A percentile compares a stretch with the other conserved stretches of the same genome.
Conservation (phyloP, 2,797 vertebrate species). For the Lerista edwardsae region DNA sequence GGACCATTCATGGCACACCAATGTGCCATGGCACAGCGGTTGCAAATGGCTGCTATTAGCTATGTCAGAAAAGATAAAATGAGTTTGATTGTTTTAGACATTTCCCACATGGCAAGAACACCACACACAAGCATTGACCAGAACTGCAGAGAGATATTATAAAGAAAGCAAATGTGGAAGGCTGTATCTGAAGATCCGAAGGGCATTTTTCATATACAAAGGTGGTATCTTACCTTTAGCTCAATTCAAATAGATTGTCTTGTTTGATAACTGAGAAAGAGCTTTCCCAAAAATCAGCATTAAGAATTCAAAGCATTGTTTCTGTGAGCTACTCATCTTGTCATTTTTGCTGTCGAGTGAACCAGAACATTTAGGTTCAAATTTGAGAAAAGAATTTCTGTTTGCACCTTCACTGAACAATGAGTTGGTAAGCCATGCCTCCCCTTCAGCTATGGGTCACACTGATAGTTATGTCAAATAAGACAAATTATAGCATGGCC, state of each 20-base stretch:
- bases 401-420: not conserved
- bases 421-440: not conserved
- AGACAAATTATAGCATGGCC: not conserved
- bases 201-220: slow-evolving; percentile 16
- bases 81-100: not conserved
- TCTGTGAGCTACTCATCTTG: not conserved
- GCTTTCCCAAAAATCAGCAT: not conserved
- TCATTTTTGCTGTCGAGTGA: not conserved
- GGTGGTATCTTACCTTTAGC: slow-evolving; percentile 31
- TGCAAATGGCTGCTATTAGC: no score
- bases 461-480: not conserved
- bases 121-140: not conserved
- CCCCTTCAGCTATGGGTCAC: not conserved
- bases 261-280: not conserved
- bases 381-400: not conserved
- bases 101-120: not conserved
- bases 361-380: not conserved
- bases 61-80: slow-evolving; percentile 10
- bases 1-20: no score
- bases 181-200: slow-evolving; percentile 4
- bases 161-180: slow-evolving; percentile 21
- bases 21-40: no score
- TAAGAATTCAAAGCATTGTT: not conserved
- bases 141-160: slow-evolving; percentile 37
- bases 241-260: not conserved